These are phyloP conservation scores for Tragelaphus buxtoni DNA, from an alignment of 2,113 vertebrate species.

Conservation along the genomic window DNA sequence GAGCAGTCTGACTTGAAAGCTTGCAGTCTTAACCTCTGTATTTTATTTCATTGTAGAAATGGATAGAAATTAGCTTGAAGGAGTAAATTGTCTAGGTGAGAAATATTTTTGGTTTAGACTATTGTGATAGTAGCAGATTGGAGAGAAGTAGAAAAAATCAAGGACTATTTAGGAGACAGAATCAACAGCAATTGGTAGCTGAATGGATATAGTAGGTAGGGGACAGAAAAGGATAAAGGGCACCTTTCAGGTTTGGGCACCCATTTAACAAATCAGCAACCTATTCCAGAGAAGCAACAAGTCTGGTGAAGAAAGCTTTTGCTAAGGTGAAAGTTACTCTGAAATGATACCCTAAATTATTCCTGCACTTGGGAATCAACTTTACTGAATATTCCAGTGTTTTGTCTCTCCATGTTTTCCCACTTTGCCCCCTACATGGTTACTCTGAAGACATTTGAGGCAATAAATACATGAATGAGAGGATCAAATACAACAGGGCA, in stretches of 20 bases:
- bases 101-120: neutral
- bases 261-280: neutral
- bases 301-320: neutral
- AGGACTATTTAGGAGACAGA: neutral
- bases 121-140: neutral
- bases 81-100: neutral
- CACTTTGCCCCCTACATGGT: fast-evolving
- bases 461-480: neutral
- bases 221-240: neutral
- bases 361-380: neutral
- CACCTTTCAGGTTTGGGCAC: neutral
- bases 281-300: neutral
- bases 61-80: neutral
- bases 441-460: neutral
- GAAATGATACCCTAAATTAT: neutral
- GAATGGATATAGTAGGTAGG: neutral
- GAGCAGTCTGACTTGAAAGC: neutral
- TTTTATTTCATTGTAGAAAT: neutral
- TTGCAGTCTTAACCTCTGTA: neutral
- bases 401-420: neutral
- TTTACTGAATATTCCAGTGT: neutral
- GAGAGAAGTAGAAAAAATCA: neutral
- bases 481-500: neutral
- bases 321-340: neutral
- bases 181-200: neutral